Percentiles rank a stretch among this genome's conserved stretches.
These are phyloP conservation scores for Mormoops blainvillei DNA, from an alignment of 2,113 vertebrate species.

Conservation along the genomic window DNA sequence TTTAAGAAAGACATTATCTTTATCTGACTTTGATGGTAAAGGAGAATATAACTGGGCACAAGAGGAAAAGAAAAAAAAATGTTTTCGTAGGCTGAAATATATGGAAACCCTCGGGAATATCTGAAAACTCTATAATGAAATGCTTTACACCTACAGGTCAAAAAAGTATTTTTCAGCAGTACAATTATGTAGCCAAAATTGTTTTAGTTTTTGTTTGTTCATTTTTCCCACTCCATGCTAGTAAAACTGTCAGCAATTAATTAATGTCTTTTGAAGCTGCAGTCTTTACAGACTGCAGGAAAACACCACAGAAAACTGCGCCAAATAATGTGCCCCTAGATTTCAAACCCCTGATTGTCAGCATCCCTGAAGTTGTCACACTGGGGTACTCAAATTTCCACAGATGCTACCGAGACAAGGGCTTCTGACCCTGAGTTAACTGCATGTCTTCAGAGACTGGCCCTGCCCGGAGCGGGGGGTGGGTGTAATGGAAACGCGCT, in stretches of 20 bases:
- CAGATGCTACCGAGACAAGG: background rate
- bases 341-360: background rate
- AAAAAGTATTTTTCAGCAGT: conserved; percentile 4
- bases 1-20: no score
- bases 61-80: conserved; percentile 20
- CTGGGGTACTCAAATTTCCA: background rate
- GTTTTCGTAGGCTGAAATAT: background rate
- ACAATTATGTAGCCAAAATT: conserved; percentile 9
- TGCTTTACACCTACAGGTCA: conserved; percentile 7
- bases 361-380: background rate
- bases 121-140: conserved; percentile 39
- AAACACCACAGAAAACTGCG: background rate
- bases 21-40: background rate
- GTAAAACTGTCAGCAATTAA: conserved; percentile 43
- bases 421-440: background rate
- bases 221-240: conserved; percentile 11
- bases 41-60: conserved; percentile 22
- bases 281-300: background rate
- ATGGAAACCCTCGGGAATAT: background rate
- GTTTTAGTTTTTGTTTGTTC: conserved; percentile 19
- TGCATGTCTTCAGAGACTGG: background rate
- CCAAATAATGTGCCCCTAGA: background rate
- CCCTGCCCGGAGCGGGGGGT: background rate
- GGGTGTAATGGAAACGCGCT: background rate
- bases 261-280: conserved; percentile 43